Conservation (phyloP, 2,888 invertebrate species). For the Tetheella fluctuosa region DNA sequence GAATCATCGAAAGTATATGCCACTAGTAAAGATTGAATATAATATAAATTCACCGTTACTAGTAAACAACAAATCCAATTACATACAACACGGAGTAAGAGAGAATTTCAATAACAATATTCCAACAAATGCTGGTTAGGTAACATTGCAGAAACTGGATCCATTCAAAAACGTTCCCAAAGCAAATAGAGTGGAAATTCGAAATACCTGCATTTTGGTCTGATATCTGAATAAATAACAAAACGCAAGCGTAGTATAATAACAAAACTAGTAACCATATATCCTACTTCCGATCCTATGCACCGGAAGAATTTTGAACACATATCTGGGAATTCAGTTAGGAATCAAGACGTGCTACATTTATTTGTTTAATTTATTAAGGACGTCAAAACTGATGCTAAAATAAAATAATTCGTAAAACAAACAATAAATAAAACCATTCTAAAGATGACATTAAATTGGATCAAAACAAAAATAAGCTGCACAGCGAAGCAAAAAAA, state of each 20-base stretch:
- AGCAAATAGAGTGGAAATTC: constrained; percentile 34
- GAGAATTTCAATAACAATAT: constrained; percentile 33
- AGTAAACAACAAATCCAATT: constrained; percentile 26
- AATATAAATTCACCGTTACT: constrained; percentile 17
- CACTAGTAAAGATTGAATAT: background rate
- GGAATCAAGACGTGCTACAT: background rate
- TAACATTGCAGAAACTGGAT: constrained; percentile 23
- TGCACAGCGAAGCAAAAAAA: background rate
- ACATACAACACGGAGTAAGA: constrained; percentile 17
- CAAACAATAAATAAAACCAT: background rate
- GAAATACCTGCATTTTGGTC: constrained; percentile 38
- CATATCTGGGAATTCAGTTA: background rate
- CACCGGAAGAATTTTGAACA: background rate
- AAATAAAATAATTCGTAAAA: background rate
- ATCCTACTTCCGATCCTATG: constrained; percentile 24
- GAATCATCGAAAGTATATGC: background rate
- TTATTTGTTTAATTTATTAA: background rate
- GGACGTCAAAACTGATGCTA: background rate
- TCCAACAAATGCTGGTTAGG: constrained; percentile 31
- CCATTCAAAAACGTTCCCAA: constrained; percentile 40
- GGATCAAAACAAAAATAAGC: constrained; percentile 1
- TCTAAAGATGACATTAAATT: background rate
- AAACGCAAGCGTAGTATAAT: constrained; percentile 15
- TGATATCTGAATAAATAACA: constrained; percentile 37
- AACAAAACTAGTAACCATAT: constrained; percentile 31